Conservation (phyloP, 2,113 vertebrate species). For the Malurus melanocephalus region DNA sequence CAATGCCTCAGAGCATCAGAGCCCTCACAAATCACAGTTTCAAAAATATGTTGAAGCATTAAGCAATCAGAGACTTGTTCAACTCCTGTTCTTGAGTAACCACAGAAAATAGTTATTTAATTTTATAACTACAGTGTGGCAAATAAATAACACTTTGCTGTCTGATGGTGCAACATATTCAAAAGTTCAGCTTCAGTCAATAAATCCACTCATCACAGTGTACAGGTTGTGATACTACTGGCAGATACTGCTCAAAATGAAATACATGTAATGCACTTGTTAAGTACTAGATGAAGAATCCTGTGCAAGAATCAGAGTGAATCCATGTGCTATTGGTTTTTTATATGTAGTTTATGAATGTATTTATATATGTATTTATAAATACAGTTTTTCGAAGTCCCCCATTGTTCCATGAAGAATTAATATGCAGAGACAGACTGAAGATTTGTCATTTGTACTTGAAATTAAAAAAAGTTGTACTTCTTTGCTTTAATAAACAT, state of each 20-base stretch:
- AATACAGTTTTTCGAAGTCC: neutral
- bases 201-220: conserved; percentile 35
- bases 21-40: conserved; percentile 68
- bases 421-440: neutral
- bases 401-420: neutral
- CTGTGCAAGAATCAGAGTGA: neutral
- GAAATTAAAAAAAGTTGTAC: neutral
- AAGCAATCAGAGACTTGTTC: conserved; percentile 57
- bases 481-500: neutral
- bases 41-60: conserved; percentile 61
- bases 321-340: neutral
- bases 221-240: conserved; percentile 15
- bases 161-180: conserved; percentile 67
- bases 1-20: conserved; percentile 35
- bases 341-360: neutral
- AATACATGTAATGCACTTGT: conserved; percentile 42
- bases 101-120: conserved; percentile 64
- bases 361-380: neutral
- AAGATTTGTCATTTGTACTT: neutral
- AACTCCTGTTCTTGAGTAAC: conserved; percentile 61
- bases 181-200: conserved; percentile 69
- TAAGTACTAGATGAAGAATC: neutral
- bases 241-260: conserved; percentile 52
- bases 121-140: conserved; percentile 66
- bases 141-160: conserved; percentile 67